These are phyloP conservation scores for Chrysochloris asiatica DNA, from an alignment of 2,113 vertebrate genomes.

Conservation along the genomic window DNA sequence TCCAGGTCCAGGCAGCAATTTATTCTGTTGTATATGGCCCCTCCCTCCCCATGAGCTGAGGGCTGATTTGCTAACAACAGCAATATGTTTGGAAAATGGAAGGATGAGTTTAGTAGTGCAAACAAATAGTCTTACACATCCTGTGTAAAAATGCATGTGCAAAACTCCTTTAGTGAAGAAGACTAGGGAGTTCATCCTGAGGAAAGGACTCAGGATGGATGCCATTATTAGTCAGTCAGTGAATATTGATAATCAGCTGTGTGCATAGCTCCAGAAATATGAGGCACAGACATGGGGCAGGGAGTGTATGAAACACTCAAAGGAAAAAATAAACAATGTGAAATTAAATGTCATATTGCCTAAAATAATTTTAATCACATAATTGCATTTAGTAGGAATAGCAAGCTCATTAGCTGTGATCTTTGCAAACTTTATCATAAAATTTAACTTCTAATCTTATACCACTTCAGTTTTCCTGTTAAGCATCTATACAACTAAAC, in stretches of 20 bases:
- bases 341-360: not conserved
- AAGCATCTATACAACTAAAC: not conserved
- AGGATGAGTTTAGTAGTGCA: not conserved
- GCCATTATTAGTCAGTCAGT: not conserved
- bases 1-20: not conserved
- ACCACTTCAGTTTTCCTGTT: not conserved
- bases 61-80: not conserved
- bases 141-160: not conserved
- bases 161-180: not conserved
- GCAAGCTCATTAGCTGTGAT: not conserved
- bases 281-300: not conserved
- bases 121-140: not conserved
- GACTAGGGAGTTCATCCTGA: not conserved
- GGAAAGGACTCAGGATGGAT: not conserved
- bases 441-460: not conserved
- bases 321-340: not conserved
- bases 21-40: not conserved
- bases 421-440: constrained; percentile 15
- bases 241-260: not conserved
- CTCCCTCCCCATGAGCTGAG: not conserved
- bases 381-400: not conserved
- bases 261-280: not conserved
- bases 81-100: not conserved
- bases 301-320: not conserved
- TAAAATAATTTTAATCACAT: not conserved